Percentiles rank a stretch among this genome's conserved stretches.
These are phyloP conservation scores for Setophaga petechia DNA, from an alignment of 2,113 vertebrate species.

Conservation along the genomic window DNA sequence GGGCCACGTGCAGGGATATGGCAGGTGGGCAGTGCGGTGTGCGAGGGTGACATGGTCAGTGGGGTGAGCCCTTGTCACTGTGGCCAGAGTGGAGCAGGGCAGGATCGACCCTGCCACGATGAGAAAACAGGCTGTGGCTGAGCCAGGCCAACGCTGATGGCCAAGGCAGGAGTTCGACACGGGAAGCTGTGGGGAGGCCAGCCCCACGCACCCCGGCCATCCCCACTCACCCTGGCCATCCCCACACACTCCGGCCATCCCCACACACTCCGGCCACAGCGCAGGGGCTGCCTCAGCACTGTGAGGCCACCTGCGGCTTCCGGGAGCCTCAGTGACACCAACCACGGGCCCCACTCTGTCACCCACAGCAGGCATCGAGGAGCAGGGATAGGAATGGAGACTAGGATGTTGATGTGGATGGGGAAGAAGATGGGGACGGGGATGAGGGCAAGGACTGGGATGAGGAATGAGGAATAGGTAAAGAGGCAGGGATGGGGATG, in stretches of 20 bases:
- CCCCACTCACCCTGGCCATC: not conserved
- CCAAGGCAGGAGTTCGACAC: accelerated
- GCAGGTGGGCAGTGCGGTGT: accelerated
- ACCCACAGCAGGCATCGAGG: not conserved
- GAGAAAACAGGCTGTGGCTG: not conserved
- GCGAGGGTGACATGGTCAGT: accelerated
- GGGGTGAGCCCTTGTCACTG: not conserved
- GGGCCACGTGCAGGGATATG: accelerated
- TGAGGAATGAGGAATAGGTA: not conserved
- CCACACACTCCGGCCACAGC: accelerated
- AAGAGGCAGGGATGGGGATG: no score
- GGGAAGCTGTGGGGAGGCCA: no score
- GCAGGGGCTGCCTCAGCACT: not conserved
- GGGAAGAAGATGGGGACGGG: no score
- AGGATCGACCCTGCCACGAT: accelerated
- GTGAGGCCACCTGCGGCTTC: not conserved
- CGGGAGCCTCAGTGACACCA: accelerated
- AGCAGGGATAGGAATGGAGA: not conserved
- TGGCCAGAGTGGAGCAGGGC: not conserved
- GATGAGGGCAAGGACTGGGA: not conserved
- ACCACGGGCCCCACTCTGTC: accelerated
- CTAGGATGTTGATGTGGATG: no score
- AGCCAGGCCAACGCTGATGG: accelerated
- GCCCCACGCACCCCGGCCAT: accelerated
- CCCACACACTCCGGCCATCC: not conserved